Percentiles rank a stretch among this genome's conserved stretches.
phyloP scores from a whole-genome alignment of 2,797 vertebrate genomes.

The Trematomus bernacchii region DNA sequence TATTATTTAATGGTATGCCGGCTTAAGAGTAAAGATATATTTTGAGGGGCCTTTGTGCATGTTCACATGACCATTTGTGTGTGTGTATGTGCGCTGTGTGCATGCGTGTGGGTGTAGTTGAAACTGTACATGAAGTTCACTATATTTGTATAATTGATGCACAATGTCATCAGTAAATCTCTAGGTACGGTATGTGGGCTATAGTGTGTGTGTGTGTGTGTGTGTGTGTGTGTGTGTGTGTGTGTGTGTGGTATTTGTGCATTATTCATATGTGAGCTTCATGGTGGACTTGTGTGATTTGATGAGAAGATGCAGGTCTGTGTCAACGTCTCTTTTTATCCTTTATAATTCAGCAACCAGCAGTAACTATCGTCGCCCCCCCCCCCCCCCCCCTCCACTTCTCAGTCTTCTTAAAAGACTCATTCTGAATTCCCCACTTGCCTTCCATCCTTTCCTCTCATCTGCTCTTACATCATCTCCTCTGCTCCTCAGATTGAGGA shows the following conservation, averaged over 20 bases:
- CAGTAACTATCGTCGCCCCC: conserved; percentile 52
- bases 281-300: conserved; percentile 77
- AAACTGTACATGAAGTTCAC: conserved; percentile 63
- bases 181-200: conserved; percentile 63
- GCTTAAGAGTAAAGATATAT: conserved; percentile 60
- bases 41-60: conserved; percentile 57
- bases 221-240: conserved; percentile 18
- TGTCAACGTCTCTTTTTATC: conserved; percentile 69
- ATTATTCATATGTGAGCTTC: conserved; percentile 75
- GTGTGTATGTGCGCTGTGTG: conserved; percentile 33
- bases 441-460: not conserved
- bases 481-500: conserved; percentile 12
- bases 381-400: conserved; percentile 46
- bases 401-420: conserved; percentile 44
- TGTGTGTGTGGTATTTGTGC: conserved; percentile 23
- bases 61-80: conserved; percentile 7
- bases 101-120: conserved; percentile 37
- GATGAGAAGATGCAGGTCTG: conserved; percentile 78
- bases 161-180: conserved; percentile 73
- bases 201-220: conserved; percentile 56
- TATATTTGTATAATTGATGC: conserved; percentile 78
- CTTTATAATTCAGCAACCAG: conserved; percentile 75
- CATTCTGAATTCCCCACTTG: conserved; percentile 38
- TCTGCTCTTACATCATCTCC: not conserved
- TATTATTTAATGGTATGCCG: conserved; percentile 70